Conservation (phyloP, 2,113 vertebrate species). For the Seriola dumerili region DNA sequence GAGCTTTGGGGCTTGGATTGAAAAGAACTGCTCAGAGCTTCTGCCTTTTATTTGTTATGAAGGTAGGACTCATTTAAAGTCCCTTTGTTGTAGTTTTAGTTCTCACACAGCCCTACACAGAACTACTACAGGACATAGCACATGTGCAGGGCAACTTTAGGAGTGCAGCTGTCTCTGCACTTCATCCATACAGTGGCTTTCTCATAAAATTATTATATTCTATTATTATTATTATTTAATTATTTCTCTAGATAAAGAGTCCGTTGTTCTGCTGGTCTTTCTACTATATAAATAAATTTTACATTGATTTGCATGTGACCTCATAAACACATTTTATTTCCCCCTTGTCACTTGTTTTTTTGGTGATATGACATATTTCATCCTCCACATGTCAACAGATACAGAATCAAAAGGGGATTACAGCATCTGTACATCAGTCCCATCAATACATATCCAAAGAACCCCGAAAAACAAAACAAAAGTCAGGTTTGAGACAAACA, state of each 20-base stretch:
- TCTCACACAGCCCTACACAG: neutral
- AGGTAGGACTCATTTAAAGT: slow-evolving; percentile 61
- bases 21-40: slow-evolving; percentile 60
- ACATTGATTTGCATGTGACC: neutral
- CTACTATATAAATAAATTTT: neutral
- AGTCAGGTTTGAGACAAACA: no score
- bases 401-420: no score
- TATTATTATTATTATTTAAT: no score
- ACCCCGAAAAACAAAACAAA: no score
- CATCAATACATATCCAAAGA: no score
- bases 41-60: slow-evolving; percentile 82
- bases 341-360: neutral
- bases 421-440: no score
- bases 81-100: neutral
- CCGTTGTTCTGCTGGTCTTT: no score
- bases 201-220: neutral
- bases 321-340: no score
- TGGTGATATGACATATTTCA: neutral
- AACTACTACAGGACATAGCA: neutral
- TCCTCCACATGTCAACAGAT: neutral
- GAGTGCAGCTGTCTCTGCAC: neutral
- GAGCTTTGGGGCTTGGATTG: slow-evolving; percentile 79
- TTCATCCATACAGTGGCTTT: neutral
- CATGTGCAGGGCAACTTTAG: neutral
- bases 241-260: no score